Evolutionary conservation across 2,113 vertebrate species (phyloP).

Genomic region (Barbus barbus): DNA sequence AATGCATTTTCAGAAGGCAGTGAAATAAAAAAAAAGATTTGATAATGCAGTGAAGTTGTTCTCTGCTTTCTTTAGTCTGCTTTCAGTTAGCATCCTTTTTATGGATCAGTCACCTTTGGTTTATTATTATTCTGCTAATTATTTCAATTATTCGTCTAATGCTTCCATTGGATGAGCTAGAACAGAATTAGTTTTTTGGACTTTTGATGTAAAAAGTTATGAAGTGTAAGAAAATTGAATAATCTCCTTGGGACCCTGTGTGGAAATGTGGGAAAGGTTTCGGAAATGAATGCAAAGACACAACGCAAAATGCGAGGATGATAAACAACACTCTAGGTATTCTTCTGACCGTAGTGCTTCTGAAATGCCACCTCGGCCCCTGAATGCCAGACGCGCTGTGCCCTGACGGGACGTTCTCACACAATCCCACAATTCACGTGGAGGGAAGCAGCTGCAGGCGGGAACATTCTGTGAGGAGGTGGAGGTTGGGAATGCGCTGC

Average conservation of each 20-base stretch:
- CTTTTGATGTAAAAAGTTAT: not conserved
- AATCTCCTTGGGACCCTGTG: not conserved
- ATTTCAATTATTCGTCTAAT: not conserved
- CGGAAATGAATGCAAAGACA: constrained; percentile 34
- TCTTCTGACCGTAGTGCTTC: constrained; percentile 48
- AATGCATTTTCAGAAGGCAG: not conserved
- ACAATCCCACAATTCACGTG: constrained; percentile 69
- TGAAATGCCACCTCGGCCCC: constrained; percentile 52
- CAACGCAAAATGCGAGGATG: constrained; percentile 11
- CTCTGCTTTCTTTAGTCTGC: not conserved
- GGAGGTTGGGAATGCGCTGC: constrained; percentile 64
- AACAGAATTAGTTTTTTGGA: not conserved
- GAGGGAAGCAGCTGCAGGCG: constrained; percentile 69
- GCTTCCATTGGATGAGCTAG: not conserved
- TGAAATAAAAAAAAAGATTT: not conserved
- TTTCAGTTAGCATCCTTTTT: not conserved
- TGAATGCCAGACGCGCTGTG: constrained; percentile 51
- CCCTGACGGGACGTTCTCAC: constrained; percentile 52
- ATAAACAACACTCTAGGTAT: constrained; percentile 52
- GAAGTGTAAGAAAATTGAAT: constrained; percentile 15
- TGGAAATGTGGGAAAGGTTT: constrained; percentile 48
- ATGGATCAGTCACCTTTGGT: not conserved
- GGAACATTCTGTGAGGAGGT: constrained; percentile 66
- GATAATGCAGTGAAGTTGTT: not conserved
- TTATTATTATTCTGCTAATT: not conserved